Evolutionary conservation across 2,797 vertebrate species (phyloP), one percentile per base, ranked within the genome.

Genomic region (Rhinichthys osculus): DNA sequence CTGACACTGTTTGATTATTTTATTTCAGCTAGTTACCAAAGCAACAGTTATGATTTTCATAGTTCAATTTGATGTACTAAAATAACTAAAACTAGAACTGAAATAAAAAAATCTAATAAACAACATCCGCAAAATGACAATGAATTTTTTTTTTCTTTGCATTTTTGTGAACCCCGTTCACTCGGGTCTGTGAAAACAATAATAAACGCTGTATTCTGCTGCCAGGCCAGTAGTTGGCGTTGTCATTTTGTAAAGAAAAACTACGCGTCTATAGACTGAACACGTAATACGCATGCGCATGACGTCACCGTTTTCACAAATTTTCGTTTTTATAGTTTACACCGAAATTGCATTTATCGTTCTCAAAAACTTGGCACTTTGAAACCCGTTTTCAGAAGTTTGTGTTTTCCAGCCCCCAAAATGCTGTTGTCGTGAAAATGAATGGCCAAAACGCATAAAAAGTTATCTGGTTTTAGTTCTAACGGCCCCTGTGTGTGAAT

Each of bases 321-420:
- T 30, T 30, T 0, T 0, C 11, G 5, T 64, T 7, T 66, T 66
- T 66, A 7, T 66, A 17, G 30, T 66, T 7, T 17, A 27, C 23
- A 13, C 3, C 6, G 7, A 66, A 30, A 66, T 1, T 0, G 8
- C 17, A 33, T 1, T 30, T 33, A 33, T 16, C 0, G 1, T 62
- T 62, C 13, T 27, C 2, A 27, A 62, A 64, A 30, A 7, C 62
- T 0, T 64, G 5, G 5, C 11, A 62, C 59, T 64, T 64, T 57
- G 21, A 57, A 57, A 57, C 3, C 21, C 3, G 8, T 57, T 57
- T 64, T 64, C 6, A 33, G 16, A 30, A 17, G 64, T 33, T 33
- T 33, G 59, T 1, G 13, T 66, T 66, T 66, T 66, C 62, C 14
- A 14, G 13, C 27, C n/a, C 13, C 13, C 27, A 7, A 64, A 64